Evolutionary conservation across 2,888 invertebrate genomes (phyloP).

Genomic region (Mesopsocus fuscifrons): DNA sequence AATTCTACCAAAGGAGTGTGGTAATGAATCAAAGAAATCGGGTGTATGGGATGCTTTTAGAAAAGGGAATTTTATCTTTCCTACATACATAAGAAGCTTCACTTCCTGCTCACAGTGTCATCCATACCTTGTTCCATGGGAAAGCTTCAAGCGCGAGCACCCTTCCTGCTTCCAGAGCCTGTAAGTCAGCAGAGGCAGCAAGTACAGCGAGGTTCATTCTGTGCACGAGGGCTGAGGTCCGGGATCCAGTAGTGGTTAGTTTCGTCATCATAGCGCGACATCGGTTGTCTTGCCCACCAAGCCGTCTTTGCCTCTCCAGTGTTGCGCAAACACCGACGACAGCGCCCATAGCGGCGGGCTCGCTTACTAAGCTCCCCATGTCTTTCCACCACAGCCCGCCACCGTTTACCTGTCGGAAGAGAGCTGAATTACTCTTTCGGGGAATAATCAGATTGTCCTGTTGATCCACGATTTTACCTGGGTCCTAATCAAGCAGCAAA

Average conservation of each 20-base stretch:
- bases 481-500: too few species aligned
- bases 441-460: too few species aligned
- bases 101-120: neutral
- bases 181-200: neutral
- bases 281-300: neutral
- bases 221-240: neutral
- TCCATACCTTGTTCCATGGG: slow-evolving; percentile 38
- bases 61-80: neutral
- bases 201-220: neutral
- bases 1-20: slow-evolving; percentile 10
- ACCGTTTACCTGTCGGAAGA: neutral
- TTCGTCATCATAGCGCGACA: neutral
- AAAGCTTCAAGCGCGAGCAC: slow-evolving; percentile 35
- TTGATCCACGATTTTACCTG: too few species aligned
- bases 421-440: too few species aligned
- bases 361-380: neutral
- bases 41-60: too few species aligned
- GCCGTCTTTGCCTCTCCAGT: neutral
- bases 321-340: neutral
- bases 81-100: neutral
- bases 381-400: neutral
- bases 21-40: slow-evolving; percentile 13
- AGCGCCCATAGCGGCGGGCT: neutral
- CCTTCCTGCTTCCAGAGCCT: neutral
- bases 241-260: neutral